Conservation (phyloP, 2,797 vertebrate genomes). For the Spinus olivaceus region DNA sequence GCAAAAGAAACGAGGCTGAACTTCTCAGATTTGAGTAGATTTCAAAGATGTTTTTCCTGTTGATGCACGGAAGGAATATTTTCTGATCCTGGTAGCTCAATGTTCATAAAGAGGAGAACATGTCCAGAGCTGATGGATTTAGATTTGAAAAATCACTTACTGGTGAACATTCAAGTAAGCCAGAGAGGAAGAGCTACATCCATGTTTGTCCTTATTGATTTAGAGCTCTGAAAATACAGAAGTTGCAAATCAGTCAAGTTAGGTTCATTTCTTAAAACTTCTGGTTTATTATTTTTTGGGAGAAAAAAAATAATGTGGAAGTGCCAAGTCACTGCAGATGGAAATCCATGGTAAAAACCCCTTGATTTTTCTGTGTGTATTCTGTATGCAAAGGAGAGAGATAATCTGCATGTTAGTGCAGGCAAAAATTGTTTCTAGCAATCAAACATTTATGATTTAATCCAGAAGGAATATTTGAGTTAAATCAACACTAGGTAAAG, state of each 20-base stretch:
- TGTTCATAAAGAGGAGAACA: neutral
- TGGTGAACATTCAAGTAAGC: neutral
- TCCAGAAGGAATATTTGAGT: conserved; percentile 72
- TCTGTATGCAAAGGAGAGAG: neutral
- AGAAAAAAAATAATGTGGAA: neutral
- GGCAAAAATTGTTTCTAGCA: conserved; percentile 56
- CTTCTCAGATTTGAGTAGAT: neutral
- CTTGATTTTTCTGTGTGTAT: neutral
- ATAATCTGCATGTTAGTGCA: neutral
- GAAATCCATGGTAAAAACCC: neutral
- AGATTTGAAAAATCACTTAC: neutral
- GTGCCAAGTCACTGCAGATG: neutral
- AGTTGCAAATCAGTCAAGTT: neutral
- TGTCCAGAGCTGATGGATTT: neutral
- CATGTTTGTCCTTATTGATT: neutral
- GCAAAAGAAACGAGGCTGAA: neutral
- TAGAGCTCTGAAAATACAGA: neutral
- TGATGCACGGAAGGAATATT: neutral
- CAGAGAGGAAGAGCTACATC: neutral
- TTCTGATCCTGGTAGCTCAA: neutral
- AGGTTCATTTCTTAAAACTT: conserved; percentile 22
- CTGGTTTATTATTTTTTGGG: neutral
- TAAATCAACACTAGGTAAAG: conserved; percentile 70
- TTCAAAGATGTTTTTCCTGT: neutral
- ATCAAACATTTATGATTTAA: conserved; percentile 70